A percentile compares a stretch with the other conserved stretches of the same genome.
Evolutionary conservation across 2,888 invertebrate genomes (phyloP).

Genomic region (Amaurobius ferox): DNA sequence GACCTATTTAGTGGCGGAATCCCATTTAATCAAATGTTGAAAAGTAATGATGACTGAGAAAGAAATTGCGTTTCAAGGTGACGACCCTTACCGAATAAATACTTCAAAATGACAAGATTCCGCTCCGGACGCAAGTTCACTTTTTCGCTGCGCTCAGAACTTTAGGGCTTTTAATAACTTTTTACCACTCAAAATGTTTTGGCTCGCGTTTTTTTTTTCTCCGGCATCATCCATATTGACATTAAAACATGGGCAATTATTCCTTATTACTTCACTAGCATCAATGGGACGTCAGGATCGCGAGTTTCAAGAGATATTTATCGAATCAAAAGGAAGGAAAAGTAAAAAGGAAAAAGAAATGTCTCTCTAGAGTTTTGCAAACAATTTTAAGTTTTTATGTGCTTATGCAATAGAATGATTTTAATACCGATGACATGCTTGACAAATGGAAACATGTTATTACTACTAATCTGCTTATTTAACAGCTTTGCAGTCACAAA

Average conservation of each 20-base stretch:
- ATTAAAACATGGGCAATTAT: slow-evolving; percentile 65
- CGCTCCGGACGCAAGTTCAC: slow-evolving; percentile 46
- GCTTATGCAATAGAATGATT: not conserved
- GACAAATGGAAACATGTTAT: not conserved
- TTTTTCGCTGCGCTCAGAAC: slow-evolving; percentile 63
- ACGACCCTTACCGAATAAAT: slow-evolving; percentile 63
- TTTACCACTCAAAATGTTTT: slow-evolving; percentile 43
- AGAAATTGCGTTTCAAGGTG: slow-evolving; percentile 65
- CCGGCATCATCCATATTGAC: slow-evolving; percentile 7
- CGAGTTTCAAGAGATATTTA: not conserved
- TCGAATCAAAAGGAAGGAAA: not conserved
- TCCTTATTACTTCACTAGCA: slow-evolving; percentile 49
- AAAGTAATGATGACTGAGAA: slow-evolving; percentile 68
- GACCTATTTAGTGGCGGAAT: slow-evolving; percentile 63
- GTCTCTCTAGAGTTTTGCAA: not conserved
- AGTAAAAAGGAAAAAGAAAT: not conserved
- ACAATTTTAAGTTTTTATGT: not conserved
- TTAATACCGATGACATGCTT: not conserved
- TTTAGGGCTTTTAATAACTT: slow-evolving; percentile 64
- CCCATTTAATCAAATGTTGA: slow-evolving; percentile 71
- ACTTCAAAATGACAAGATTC: slow-evolving; percentile 55
- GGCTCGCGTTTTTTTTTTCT: slow-evolving; percentile 2
- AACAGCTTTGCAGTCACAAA: too few species aligned
- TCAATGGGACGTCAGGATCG: slow-evolving; percentile 26
- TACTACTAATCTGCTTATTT: not conserved